Percentiles rank a stretch among this genome's conserved stretches.
These are phyloP conservation scores for Anoplius nigerrimus DNA, from an alignment of 2,888 invertebrate species.

Conservation along the genomic window DNA sequence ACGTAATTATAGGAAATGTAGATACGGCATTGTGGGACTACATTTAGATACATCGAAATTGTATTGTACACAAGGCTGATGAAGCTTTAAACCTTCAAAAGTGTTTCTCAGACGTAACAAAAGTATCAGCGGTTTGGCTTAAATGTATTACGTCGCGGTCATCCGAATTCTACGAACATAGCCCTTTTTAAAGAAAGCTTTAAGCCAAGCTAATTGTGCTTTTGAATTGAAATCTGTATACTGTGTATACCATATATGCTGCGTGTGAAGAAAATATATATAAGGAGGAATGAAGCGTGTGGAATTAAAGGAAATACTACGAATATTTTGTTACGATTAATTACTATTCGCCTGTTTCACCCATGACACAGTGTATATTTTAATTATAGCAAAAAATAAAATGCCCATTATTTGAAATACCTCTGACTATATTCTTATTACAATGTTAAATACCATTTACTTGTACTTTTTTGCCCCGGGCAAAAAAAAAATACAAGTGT, in stretches of 20 bases:
- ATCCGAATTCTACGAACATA: background rate
- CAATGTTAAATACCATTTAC: too few relatives aligned
- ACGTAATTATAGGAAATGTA: conserved; percentile 47
- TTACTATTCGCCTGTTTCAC: conserved; percentile 74
- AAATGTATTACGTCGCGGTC: conserved; percentile 28
- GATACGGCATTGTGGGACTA: conserved; percentile 49
- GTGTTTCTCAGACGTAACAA: conserved; percentile 58
- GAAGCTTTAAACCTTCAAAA: conserved; percentile 57
- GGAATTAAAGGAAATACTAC: conserved; percentile 67
- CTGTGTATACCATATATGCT: conserved; percentile 72
- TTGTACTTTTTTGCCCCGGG: too few relatives aligned
- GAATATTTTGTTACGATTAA: conserved; percentile 75
- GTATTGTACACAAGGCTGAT: conserved; percentile 55
- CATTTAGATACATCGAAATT: conserved; percentile 62
- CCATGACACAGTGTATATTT: conserved; percentile 76
- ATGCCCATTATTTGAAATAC: conserved; percentile 52
- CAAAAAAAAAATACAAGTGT: too few relatives aligned
- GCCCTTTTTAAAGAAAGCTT: conserved; percentile 36
- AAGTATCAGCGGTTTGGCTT: conserved; percentile 66
- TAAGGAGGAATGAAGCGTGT: conserved; percentile 62
- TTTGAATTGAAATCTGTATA: conserved; percentile 72
- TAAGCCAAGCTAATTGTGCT: conserved; percentile 66
- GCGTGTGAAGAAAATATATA: conserved; percentile 60
- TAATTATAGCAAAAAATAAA: conserved; percentile 72
- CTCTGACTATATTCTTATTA: background rate